phyloP scores from a whole-genome alignment of 2,888 invertebrate genomes.

The Octonoba sinensis region DNA sequence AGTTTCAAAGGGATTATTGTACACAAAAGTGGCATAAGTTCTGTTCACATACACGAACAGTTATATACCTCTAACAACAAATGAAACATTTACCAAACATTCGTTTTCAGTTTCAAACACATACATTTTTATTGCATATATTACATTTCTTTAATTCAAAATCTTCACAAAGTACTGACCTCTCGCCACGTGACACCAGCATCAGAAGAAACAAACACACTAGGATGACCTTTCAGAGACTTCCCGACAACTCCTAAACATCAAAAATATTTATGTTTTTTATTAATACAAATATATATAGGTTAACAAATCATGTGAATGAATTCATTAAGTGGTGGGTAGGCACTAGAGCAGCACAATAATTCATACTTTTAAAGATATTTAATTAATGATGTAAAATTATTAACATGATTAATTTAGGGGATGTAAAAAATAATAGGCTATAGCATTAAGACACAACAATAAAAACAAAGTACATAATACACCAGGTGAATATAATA shows the following conservation, averaged over 20 bases:
- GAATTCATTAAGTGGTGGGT: background rate
- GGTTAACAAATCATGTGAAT: background rate
- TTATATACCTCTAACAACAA: too few species aligned
- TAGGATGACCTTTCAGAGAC: constrained; percentile 82
- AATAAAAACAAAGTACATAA: too few species aligned
- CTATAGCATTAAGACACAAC: too few species aligned
- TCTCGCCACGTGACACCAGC: constrained; percentile 87
- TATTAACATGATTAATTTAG: too few species aligned
- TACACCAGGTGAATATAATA: too few species aligned
- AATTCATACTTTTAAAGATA: background rate
- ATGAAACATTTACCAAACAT: background rate
- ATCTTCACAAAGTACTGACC: constrained; percentile 71
- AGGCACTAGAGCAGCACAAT: background rate
- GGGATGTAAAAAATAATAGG: too few species aligned
- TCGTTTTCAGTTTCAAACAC: background rate
- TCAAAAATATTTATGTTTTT: background rate
- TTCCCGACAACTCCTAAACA: constrained; percentile 77
- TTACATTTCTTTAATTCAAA: too few species aligned
- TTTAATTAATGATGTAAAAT: background rate
- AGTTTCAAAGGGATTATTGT: too few species aligned
- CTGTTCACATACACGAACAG: too few species aligned
- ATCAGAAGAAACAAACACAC: constrained; percentile 84
- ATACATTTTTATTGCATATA: background rate
- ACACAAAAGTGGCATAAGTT: too few species aligned
- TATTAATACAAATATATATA: too few species aligned